phyloP scores from a whole-genome alignment of 1,140 invertebrate genomes.

The Glomeris maerens region DNA sequence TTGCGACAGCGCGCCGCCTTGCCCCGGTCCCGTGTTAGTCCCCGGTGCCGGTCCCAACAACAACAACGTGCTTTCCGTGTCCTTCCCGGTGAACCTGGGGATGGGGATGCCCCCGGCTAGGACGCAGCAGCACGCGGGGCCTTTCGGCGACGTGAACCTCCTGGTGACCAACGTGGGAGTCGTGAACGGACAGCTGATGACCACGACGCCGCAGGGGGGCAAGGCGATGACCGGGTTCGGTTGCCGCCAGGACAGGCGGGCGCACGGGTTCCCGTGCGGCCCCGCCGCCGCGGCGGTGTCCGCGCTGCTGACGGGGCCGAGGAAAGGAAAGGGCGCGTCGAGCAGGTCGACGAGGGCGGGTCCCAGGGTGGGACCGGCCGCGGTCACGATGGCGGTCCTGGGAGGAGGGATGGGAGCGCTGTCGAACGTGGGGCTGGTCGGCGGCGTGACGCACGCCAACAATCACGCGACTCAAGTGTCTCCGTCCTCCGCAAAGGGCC shows the following conservation, averaged over 20 bases:
- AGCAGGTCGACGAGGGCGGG: too few relatives aligned
- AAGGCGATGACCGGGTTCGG: neutral
- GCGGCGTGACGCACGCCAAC: neutral
- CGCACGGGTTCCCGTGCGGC: neutral
- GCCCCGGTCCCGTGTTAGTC: neutral
- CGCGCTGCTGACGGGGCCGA: neutral
- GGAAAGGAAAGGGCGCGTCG: too few relatives aligned
- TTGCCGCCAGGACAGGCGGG: neutral
- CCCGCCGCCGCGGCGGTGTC: neutral
- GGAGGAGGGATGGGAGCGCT: too few relatives aligned
- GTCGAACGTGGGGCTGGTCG: too few relatives aligned
- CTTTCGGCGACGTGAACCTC: conserved; percentile 8
- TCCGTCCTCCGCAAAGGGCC: neutral
- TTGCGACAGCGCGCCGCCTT: too few relatives aligned
- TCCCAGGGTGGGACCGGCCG: too few relatives aligned
- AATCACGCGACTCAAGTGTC: neutral
- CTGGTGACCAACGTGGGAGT: conserved; percentile 9
- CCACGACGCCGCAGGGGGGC: neutral
- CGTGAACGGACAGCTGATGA: conserved; percentile 5
- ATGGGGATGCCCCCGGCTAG: neutral
- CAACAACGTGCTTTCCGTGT: neutral
- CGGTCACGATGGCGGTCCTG: too few relatives aligned
- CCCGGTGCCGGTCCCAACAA: neutral
- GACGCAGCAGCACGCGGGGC: neutral
- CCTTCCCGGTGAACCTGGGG: neutral